These are phyloP conservation scores for Tetramorium simillimum DNA, from an alignment of 1,140 invertebrate genomes.

Conservation along the genomic window DNA sequence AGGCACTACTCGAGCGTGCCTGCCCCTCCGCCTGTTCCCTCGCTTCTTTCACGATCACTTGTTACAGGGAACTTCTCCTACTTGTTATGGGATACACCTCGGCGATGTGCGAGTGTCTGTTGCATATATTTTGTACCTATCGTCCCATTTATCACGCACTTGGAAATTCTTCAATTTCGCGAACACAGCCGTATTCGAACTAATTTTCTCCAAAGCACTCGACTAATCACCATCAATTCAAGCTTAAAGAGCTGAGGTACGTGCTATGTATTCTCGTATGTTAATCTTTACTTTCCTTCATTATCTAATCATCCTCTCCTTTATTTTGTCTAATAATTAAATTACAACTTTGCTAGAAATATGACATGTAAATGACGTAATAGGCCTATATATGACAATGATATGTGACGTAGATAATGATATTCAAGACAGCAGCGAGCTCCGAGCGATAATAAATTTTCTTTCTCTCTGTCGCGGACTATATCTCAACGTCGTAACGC, in stretches of 20 bases:
- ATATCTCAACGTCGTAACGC: conserved; percentile 51
- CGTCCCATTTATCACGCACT: not conserved
- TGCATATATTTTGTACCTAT: conserved; percentile 13
- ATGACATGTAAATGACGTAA: conserved; percentile 33
- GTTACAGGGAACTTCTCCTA: not conserved
- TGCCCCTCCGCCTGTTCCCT: not conserved
- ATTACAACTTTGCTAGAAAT: not conserved
- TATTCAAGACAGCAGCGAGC: conserved; percentile 34
- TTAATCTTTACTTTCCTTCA: not conserved
- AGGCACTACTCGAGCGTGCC: not conserved
- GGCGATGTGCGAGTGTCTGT: not conserved
- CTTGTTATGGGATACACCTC: not conserved
- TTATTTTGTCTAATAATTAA: not conserved
- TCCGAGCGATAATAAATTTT: conserved; percentile 45
- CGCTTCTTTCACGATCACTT: not conserved
- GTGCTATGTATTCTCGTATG: not conserved
- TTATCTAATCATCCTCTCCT: not conserved
- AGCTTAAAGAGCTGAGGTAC: not conserved
- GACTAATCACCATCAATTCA: not conserved
- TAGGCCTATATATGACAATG: conserved; percentile 23
- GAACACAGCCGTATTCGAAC: not conserved
- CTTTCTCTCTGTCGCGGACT: not conserved
- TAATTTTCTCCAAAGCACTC: not conserved
- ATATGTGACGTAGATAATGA: conserved; percentile 33
- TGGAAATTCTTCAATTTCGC: not conserved